Base-by-base conservation (phyloP, 1,140 invertebrate species). In the Neodiprion fabricii region DNA sequence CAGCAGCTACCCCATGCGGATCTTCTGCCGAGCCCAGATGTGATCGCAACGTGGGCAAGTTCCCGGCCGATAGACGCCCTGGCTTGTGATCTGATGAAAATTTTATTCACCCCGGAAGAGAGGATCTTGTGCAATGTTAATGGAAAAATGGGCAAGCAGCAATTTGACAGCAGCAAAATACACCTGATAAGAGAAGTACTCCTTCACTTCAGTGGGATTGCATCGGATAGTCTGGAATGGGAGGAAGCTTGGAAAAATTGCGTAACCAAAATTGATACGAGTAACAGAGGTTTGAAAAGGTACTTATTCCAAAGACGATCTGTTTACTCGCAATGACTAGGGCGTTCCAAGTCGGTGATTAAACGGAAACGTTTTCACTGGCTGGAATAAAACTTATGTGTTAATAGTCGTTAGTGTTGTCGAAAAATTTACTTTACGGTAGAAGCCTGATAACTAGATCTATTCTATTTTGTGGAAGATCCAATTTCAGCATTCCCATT, bases 181-280 rank as follows among this genome's bases (percentile, higher is more conserved):
- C 84, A 87, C 48, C 79, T 90, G 50, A 89, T 89, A 67, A 78
- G 87, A 68, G 88, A 90, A 76, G 88, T 89, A 47, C 78, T 90
- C 17, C 75, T 88, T 53, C 86, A 88, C 74, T 89, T 88, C 75
- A 88, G 87, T 76, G 85, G 85, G 48, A 85, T 89, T 12, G 74
- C 84, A 72, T 83, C 85, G 8, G 85, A 85, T 48, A 86, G 85
- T 74, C 77, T 84, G 7, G 88, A 88, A 48, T 90, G 89, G 85
- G 88, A 89, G 72, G 87, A 89, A 72, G 85, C 85, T 48, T 90
- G 89, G 88, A 90, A 89, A 75, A 88, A 88, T 79, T 90, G 89
- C 75, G 88, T 90, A 17, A 90, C 88, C 0, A 89, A 89, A 82
- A 90, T 90, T 73, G 89, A 90, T 78, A 89, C 88, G n/a, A 88